Evolutionary conservation across 2,113 vertebrate genomes (phyloP), one percentile per base, ranked within the genome.

Genomic region (Microcebus tavaratra): DNA sequence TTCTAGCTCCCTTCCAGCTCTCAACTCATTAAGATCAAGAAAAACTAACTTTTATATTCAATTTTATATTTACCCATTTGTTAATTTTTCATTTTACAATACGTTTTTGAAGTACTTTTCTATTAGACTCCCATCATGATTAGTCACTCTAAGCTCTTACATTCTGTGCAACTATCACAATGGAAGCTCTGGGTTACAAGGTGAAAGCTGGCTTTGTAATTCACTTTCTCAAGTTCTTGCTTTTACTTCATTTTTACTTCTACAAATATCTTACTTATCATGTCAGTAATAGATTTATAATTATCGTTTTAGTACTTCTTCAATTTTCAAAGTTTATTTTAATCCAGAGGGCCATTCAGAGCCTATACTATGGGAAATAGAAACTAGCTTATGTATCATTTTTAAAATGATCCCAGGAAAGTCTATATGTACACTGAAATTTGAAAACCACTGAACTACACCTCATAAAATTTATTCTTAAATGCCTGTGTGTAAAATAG

Each of bases 401-500:
- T 91, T 86, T 6, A 73, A 91, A 94, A 83, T n/a, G 15, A 82
- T 79, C 36, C 13, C 18, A 65, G 13, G 18, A 87, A 82, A 55
- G 6, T 63, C 15, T 82, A 23, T 61, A 39, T 65, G 67, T 89
- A 79, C 31, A 89, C 36, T 76, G 93, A 93, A 81, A 92, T 63
- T 84, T 88, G 45, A 78, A 92, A 73, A 67, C 14, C 61, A 73
- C n/a, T 86, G 34, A 86, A 83, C 31, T 67, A 82, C 80, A 53
- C 15, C 39, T 67, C 50, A 50, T 96, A 57, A 91, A 82, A 13
- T 86, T 87, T 93, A 23, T 75, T 70, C 73, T 42, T 95, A 67
- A 96, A 65, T 8, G 4, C 5, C 55, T 63, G 2, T 36, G 83
- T 73, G 18, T 67, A 67, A 50, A 89, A 80, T 68, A 86, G 31